Percentiles rank a stretch among this genome's conserved stretches.
Conservation (phyloP, 2,888 invertebrate species). For the Campoplex nolae region DNA sequence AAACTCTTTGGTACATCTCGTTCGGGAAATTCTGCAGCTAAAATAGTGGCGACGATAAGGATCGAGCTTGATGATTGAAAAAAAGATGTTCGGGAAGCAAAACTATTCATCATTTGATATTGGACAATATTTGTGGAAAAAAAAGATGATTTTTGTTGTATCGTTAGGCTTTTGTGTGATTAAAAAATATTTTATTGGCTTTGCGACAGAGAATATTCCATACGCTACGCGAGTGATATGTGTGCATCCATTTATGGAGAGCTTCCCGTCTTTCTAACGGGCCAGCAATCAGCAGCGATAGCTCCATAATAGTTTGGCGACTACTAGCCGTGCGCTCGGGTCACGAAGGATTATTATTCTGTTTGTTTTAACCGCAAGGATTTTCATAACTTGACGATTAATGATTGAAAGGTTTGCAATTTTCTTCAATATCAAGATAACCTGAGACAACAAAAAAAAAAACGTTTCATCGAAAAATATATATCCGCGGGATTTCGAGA, state of each 20-base stretch:
- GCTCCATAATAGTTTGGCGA: conserved; percentile 49
- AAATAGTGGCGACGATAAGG: background rate
- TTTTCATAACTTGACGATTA: too few species aligned
- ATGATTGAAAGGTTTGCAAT: background rate
- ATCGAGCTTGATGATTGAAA: too few species aligned
- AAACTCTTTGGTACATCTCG: background rate
- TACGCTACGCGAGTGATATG: background rate
- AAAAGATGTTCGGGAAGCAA: too few species aligned
- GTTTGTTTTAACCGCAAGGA: background rate
- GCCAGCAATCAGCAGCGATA: conserved; percentile 39
- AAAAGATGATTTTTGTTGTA: background rate
- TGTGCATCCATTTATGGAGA: conserved; percentile 45
- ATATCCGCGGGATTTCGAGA: background rate
- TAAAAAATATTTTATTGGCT: background rate
- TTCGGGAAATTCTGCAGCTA: background rate
- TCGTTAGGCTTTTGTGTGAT: background rate
- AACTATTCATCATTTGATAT: too few species aligned
- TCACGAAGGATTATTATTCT: conserved; percentile 19
- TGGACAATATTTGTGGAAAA: background rate
- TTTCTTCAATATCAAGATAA: background rate
- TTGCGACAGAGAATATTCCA: conserved; percentile 1
- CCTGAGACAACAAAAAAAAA: background rate
- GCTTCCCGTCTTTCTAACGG: conserved; percentile 58
- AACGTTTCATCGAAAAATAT: background rate
- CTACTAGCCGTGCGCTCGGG: conserved; percentile 17